phyloP scores from a whole-genome alignment of 2,797 vertebrate genomes.

The Cirrhinus mrigala region DNA sequence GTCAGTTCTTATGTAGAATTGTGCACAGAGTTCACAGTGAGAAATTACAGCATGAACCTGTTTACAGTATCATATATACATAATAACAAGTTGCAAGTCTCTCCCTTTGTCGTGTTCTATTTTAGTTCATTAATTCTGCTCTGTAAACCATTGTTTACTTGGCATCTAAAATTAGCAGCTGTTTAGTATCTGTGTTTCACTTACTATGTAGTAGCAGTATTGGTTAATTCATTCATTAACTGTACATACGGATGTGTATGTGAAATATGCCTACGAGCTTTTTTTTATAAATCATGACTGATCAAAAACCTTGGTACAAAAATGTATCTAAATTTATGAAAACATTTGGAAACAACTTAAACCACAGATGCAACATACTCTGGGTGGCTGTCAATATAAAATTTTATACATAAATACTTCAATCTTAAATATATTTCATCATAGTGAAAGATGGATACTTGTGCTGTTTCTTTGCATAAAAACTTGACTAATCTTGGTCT shows the following conservation, averaged over 20 bases:
- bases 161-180: neutral
- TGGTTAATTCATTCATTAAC: neutral
- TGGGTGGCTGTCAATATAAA: neutral
- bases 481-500: neutral
- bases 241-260: neutral
- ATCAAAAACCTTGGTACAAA: neutral
- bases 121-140: neutral
- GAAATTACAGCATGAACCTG: neutral
- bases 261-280: neutral
- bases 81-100: neutral
- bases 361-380: neutral
- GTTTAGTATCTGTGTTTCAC: neutral
- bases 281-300: neutral
- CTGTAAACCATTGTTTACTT: neutral
- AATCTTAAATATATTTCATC: neutral
- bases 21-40: neutral
- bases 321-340: neutral
- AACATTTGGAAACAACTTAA: neutral
- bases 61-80: neutral
- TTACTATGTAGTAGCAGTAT: neutral
- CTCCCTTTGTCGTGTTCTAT: too few relatives aligned
- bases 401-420: neutral
- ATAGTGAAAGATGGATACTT: neutral
- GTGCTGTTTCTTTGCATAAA: neutral
- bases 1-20: neutral